phyloP scores from a whole-genome alignment of 1,140 invertebrate species.

The Drosophila sulfurigaster region DNA sequence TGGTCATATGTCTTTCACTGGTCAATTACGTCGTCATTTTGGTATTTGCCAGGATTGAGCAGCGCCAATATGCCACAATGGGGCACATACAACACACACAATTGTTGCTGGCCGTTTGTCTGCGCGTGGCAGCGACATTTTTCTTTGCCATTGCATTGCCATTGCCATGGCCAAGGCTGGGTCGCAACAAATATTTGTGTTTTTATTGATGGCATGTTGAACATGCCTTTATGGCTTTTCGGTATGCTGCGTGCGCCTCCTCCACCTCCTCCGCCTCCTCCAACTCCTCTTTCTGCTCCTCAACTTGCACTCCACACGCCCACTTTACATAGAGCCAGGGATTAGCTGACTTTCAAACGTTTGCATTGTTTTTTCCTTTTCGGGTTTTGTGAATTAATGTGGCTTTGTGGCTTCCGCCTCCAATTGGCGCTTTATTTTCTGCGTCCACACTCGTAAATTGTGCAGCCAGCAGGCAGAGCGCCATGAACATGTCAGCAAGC shows the following conservation, averaged over 20 bases:
- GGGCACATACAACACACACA: conserved; percentile 17
- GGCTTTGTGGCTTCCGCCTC: conserved; percentile 60
- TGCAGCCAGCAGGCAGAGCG: conserved; percentile 36
- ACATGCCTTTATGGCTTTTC: conserved; percentile 76
- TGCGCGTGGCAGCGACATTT: conserved; percentile 70
- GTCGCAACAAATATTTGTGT: conserved; percentile 60
- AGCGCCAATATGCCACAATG: conserved; percentile 18
- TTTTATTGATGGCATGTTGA: conserved; percentile 83
- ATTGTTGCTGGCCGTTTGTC: conserved; percentile 71
- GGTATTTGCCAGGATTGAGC: conserved; percentile 55
- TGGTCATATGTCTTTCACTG: conserved; percentile 71
- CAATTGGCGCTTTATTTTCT: conserved; percentile 64
- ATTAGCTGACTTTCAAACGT: conserved; percentile 64
- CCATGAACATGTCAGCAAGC: conserved; percentile 80
- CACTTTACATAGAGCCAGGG: conserved; percentile 71
- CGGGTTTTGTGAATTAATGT: conserved; percentile 58
- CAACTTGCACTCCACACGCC: conserved; percentile 30
- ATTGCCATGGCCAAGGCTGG: conserved; percentile 31
- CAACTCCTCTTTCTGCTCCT: no score
- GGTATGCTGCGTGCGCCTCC: conserved; percentile 51
- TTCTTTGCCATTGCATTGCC: conserved; percentile 51
- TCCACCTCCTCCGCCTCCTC: no score
- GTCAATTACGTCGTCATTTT: conserved; percentile 71
- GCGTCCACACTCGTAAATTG: conserved; percentile 48
- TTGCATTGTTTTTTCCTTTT: conserved; percentile 53